Evolutionary conservation across 2,113 vertebrate species (phyloP).

Genomic region (Numenius arquata): DNA sequence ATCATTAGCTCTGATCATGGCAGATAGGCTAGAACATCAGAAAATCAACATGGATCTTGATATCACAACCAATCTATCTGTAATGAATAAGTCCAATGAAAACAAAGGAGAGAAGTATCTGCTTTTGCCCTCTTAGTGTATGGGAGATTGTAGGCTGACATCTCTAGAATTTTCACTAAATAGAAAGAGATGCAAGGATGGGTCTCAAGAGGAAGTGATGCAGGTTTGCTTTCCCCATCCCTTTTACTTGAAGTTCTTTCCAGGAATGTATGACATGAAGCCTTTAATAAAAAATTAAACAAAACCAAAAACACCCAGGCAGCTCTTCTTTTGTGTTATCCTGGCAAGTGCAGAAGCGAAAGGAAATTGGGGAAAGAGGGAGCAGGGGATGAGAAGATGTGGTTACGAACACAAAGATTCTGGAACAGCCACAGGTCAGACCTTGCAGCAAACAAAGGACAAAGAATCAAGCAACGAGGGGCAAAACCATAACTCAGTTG

Average conservation of each 20-base stretch:
- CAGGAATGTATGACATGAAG: background rate
- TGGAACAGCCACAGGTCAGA: background rate
- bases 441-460: background rate
- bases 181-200: background rate
- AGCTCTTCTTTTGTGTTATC: background rate
- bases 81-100: background rate
- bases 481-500: background rate
- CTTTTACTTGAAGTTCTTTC: background rate
- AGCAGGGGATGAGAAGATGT: background rate
- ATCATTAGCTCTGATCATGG: background rate
- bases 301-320: background rate
- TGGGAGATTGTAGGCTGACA: background rate
- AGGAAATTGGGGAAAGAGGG: background rate
- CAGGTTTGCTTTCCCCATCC: background rate
- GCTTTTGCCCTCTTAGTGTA: background rate
- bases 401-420: background rate
- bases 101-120: background rate
- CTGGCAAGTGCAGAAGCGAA: background rate
- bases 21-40: background rate
- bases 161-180: background rate
- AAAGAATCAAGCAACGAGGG: background rate
- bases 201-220: background rate
- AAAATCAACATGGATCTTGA: background rate
- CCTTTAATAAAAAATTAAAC: background rate
- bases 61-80: background rate